Percentiles rank a stretch among this genome's conserved stretches.
These are phyloP conservation scores for Megalonaias nervosa DNA, from an alignment of 1,140 invertebrate genomes.

Conservation along the genomic window DNA sequence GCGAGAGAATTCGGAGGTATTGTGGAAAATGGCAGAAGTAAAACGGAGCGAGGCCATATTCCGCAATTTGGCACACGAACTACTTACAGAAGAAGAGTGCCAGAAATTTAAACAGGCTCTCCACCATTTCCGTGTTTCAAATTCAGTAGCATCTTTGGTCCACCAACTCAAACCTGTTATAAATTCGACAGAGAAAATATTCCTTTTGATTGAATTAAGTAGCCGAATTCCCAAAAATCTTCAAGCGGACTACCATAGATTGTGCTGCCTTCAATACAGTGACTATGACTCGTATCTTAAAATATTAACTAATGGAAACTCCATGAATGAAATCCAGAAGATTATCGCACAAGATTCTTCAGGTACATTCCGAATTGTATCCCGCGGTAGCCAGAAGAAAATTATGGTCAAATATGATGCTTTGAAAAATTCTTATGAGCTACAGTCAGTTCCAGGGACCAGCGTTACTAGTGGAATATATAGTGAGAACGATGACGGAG, in stretches of 20 bases:
- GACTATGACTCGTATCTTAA: constrained; percentile 58
- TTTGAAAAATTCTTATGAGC: constrained; percentile 42
- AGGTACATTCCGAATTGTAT: constrained; percentile 56
- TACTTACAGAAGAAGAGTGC: constrained; percentile 53
- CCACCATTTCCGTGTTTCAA: constrained; percentile 54
- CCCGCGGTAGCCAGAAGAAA: constrained; percentile 46
- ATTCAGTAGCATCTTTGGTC: constrained; percentile 55
- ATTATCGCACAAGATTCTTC: constrained; percentile 56
- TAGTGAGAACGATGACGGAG: constrained; percentile 44
- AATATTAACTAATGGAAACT: constrained; percentile 44
- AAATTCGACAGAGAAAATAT: constrained; percentile 57
- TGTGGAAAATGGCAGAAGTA: constrained; percentile 34
- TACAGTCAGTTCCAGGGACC: constrained; percentile 46
- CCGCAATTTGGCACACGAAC: constrained; percentile 53
- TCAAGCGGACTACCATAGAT: constrained; percentile 57
- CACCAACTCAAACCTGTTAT: constrained; percentile 54
- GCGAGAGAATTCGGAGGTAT: constrained; percentile 1
- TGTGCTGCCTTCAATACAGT: constrained; percentile 58
- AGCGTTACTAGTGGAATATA: constrained; percentile 56
- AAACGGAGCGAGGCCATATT: constrained; percentile 50
- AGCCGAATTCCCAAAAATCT: constrained; percentile 47
- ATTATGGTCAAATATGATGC: constrained; percentile 37
- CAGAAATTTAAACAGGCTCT: constrained; percentile 55
- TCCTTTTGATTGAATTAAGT: constrained; percentile 60
- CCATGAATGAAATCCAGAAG: constrained; percentile 39